Base-by-base conservation (phyloP, 2,113 vertebrate genomes). In the Percopsis transmontana region DNA sequence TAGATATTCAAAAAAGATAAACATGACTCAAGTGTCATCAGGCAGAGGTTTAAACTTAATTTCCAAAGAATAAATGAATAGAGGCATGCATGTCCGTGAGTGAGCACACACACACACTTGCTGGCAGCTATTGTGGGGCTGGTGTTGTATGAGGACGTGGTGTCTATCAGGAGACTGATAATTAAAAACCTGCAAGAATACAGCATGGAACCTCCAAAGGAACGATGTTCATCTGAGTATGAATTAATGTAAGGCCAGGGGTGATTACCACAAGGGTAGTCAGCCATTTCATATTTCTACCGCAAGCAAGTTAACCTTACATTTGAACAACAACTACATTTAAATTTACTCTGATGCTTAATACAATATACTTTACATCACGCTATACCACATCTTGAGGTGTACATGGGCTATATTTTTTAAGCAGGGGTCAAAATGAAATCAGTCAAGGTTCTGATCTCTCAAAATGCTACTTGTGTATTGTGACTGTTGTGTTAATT, bases 241-340 rank as follows among this genome's bases (percentile, higher is more conserved):
- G 59, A 89, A 88, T 86, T 76, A 82, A 84, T 85, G 81, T 81
- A 75, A 76, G 76, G 82, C 70, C 71, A 78, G 42, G 33, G 59
- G 70, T 81, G 79, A 83, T 86, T 81, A 90, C 57, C 40, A 58
- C 8, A 1, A 69, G 74, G 61, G 74, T 73, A 79, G 71, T 63
- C 84, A 70, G 72, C 63, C 66, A 57, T 87, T 85, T 83, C 76
- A 76, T 68, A 72, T 81, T 76, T 84, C 66, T 13, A 60, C 39
- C 60, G 71, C 21, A 33, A 33, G 27, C 27, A 6, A 33, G 27
- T 33, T 51, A 70, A 77, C 66, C 68, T 79, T 56, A 66, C 55
- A 77, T 77, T 33, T 33, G 5, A 33, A 6, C 8, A 1, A 61
- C 50, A 68, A 68, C 33, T 24, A 71, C 68, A 77, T 77, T 76